These are phyloP conservation scores for Chrysochloris asiatica DNA, from an alignment of 2,113 vertebrate genomes.

Conservation along the genomic window DNA sequence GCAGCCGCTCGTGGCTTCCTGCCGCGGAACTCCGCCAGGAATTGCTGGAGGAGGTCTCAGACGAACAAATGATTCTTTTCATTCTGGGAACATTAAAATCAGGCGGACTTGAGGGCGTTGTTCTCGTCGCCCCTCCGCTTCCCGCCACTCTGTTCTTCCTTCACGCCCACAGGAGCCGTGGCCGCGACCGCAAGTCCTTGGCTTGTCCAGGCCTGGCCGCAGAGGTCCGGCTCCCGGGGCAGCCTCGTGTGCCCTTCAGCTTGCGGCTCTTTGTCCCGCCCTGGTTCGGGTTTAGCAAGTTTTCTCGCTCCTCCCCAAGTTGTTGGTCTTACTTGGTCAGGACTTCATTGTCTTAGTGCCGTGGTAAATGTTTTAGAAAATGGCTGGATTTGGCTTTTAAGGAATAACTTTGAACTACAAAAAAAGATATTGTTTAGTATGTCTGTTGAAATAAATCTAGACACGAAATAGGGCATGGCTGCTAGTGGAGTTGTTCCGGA, in stretches of 20 bases:
- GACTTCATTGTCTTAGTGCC: background rate
- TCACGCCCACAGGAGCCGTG: accelerated
- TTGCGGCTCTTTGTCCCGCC: background rate
- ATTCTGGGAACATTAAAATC: background rate
- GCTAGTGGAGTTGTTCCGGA: background rate
- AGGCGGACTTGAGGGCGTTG: background rate
- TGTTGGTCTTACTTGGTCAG: background rate
- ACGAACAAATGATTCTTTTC: background rate
- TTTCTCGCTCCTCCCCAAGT: background rate
- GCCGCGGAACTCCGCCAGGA: background rate
- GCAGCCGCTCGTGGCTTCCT: background rate
- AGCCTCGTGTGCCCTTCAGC: background rate
- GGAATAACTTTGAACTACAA: background rate
- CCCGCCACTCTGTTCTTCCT: background rate
- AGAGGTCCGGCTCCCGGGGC: background rate
- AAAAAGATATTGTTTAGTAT: background rate
- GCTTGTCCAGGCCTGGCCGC: background rate
- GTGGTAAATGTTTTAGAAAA: background rate
- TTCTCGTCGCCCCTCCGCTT: background rate
- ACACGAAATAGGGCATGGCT: background rate
- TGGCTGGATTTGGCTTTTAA: background rate
- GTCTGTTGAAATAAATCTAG: background rate
- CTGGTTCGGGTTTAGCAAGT: background rate
- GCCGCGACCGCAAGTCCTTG: background rate
- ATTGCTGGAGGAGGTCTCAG: background rate